phyloP scores from a whole-genome alignment of 1,140 invertebrate genomes.

The Drosophila jambulina region DNA sequence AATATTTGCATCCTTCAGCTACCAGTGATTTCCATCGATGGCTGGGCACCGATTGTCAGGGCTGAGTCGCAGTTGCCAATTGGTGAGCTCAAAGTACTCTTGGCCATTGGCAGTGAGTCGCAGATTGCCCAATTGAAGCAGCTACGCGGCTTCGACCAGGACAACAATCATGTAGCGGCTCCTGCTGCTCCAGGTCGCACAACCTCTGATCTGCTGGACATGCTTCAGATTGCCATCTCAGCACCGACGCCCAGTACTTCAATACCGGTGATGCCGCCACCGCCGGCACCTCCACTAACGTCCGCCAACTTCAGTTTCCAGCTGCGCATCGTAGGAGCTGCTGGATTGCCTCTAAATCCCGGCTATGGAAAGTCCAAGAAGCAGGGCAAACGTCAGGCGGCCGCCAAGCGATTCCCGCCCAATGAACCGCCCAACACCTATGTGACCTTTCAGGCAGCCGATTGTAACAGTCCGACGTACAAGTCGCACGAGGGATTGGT shows the following conservation, averaged over 20 bases:
- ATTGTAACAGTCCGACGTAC: conserved; percentile 59
- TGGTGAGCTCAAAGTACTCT: conserved; percentile 86
- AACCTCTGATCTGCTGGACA: conserved; percentile 85
- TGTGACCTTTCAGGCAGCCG: conserved; percentile 87
- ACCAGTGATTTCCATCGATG: conserved; percentile 88
- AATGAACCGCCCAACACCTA: conserved; percentile 87
- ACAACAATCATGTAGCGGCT: conserved; percentile 40
- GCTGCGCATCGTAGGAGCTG: conserved; percentile 87
- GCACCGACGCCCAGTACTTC: conserved; percentile 14
- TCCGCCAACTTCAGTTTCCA: conserved; percentile 79
- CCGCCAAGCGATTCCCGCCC: conserved; percentile 61
- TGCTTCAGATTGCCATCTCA: conserved; percentile 84
- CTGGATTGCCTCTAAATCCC: conserved; percentile 86
- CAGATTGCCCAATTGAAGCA: conserved; percentile 87
- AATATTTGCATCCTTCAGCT: conserved; percentile 77
- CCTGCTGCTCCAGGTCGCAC: conserved; percentile 52
- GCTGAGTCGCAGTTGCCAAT: conserved; percentile 83
- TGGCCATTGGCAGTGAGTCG: conserved; percentile 87
- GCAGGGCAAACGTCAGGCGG: conserved; percentile 62
- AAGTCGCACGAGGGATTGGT: conserved; percentile 83
- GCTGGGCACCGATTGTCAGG: conserved; percentile 86
- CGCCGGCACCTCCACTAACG: conserved; percentile 52
- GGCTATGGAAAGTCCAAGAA: conserved; percentile 78
- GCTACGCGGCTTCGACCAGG: conserved; percentile 84
- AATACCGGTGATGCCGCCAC: conserved; percentile 7